phyloP scores from a whole-genome alignment of 2,113 vertebrate species.

The Cryptotis parvus region DNA sequence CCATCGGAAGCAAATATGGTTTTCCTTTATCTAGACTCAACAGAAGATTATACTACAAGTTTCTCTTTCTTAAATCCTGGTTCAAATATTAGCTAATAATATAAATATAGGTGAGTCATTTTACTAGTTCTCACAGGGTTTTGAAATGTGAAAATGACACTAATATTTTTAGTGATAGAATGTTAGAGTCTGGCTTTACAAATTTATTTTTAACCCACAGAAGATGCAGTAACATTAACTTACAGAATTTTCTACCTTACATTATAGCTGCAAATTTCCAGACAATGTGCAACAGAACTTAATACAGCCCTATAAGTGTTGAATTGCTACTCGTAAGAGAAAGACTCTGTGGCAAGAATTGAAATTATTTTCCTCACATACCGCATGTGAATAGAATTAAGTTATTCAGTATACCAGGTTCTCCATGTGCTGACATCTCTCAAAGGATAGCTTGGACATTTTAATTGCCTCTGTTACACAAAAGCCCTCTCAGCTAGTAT shows the following conservation, averaged over 20 bases:
- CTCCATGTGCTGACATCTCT: slow-evolving; percentile 44
- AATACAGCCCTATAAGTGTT: slow-evolving; percentile 8
- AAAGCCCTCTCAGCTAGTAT: not conserved
- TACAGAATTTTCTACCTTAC: slow-evolving; percentile 5
- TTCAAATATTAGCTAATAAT: not conserved
- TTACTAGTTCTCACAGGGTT: not conserved
- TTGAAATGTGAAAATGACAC: not conserved
- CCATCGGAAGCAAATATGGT: not conserved
- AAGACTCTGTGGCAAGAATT: not conserved
- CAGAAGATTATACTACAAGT: not conserved
- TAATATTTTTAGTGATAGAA: not conserved
- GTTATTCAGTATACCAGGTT: slow-evolving; percentile 36
- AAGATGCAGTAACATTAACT: not conserved
- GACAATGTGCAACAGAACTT: not conserved
- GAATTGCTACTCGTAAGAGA: slow-evolving; percentile 15
- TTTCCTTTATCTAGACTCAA: not conserved
- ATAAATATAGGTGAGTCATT: not conserved
- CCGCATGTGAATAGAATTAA: slow-evolving; percentile 56
- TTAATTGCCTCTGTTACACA: slow-evolving; percentile 29
- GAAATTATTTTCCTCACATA: slow-evolving; percentile 59
- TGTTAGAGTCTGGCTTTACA: not conserved
- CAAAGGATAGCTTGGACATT: slow-evolving; percentile 11
- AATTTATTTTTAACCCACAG: not conserved
- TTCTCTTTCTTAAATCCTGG: not conserved
- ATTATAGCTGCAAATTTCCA: not conserved